Evolutionary conservation across 2,888 invertebrate species (phyloP).

Genomic region (Spodoptera picta): DNA sequence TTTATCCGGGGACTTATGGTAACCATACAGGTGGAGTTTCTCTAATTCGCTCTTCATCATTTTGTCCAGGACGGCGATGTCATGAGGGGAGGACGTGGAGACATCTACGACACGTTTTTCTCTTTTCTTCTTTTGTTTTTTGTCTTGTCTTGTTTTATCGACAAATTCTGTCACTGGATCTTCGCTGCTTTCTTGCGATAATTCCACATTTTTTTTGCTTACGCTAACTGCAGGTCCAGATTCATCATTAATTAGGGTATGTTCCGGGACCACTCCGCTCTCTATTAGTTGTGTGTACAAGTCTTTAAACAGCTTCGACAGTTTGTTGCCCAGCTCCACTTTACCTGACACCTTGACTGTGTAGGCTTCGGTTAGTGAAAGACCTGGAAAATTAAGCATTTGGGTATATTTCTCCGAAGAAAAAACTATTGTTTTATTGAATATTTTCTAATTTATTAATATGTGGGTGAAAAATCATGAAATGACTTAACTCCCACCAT

Average conservation of each 20-base stretch:
- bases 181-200: too few relatives aligned
- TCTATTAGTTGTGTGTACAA: not conserved
- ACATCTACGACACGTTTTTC: not conserved
- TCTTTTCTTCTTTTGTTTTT: not conserved
- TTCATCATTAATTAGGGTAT: not conserved
- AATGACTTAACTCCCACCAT: too few relatives aligned
- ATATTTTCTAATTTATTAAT: too few relatives aligned
- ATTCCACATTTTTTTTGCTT: too few relatives aligned
- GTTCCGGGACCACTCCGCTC: accelerated
- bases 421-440: not conserved
- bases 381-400: conserved; percentile 13
- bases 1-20: conserved; percentile 24
- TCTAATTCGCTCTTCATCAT: conserved; percentile 14
- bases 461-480: too few relatives aligned
- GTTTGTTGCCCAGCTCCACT: conserved; percentile 40
- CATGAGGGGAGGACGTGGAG: not conserved
- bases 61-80: conserved; percentile 43
- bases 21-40: conserved; percentile 54
- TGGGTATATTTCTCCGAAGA: not conserved
- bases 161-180: too few relatives aligned
- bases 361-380: conserved; percentile 24
- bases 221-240: too few relatives aligned
- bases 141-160: too few relatives aligned
- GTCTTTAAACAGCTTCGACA: conserved; percentile 31
- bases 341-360: conserved; percentile 45